These are phyloP conservation scores for Drosophila subobscura DNA, from an alignment of 1,140 invertebrate species.

Conservation along the genomic window DNA sequence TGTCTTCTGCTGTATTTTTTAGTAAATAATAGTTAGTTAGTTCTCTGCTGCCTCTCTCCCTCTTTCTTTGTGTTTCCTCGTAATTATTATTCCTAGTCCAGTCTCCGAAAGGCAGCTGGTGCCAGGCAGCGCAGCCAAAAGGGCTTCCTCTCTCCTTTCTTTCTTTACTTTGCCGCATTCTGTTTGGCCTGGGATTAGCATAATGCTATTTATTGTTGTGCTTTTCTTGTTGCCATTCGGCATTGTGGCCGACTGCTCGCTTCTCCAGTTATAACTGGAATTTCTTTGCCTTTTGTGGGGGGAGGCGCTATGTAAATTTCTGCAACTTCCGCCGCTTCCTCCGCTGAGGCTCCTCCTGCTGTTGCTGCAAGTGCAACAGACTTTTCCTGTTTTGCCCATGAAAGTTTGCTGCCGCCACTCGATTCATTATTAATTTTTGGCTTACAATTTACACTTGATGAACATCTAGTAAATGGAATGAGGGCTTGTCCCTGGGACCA, in stretches of 20 bases:
- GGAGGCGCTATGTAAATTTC: constrained; percentile 15
- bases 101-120: constrained; percentile 59
- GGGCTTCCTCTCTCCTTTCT: constrained; percentile 17
- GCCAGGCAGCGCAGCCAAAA: constrained; percentile 33
- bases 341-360: background rate
- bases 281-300: constrained; percentile 41
- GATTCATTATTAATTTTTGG: constrained; percentile 48
- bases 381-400: constrained; percentile 22
- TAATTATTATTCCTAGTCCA: constrained; percentile 45
- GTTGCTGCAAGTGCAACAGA: constrained; percentile 25
- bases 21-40: constrained; percentile 53
- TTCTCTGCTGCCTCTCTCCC: constrained; percentile 9
- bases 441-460: constrained; percentile 35
- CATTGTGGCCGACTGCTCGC: constrained; percentile 51
- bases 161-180: constrained; percentile 74
- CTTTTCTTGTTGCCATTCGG: constrained; percentile 62
- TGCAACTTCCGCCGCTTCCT: constrained; percentile 30
- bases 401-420: constrained; percentile 39
- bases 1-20: constrained; percentile 43
- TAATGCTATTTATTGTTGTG: constrained; percentile 80
- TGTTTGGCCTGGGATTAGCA: constrained; percentile 78
- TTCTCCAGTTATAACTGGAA: constrained; percentile 52
- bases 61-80: constrained; percentile 17
- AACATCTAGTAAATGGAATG: constrained; percentile 37
- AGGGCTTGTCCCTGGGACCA: too few relatives aligned